Evolutionary conservation across 2,113 vertebrate genomes (phyloP).

Genomic region (Orientallactaga bullata): DNA sequence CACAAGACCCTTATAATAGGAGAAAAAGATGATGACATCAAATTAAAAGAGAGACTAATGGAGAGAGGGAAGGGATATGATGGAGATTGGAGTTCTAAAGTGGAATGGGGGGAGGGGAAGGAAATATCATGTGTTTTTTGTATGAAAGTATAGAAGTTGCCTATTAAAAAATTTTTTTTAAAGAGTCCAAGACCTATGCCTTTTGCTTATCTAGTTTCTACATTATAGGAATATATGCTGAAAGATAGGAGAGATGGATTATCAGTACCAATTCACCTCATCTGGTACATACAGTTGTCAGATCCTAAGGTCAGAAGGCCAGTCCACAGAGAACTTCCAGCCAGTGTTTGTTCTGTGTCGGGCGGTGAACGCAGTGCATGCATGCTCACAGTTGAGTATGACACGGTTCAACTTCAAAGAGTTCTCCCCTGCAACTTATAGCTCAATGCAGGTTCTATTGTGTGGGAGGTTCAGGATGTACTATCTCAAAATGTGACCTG

Average conservation of each 20-base stretch:
- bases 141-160: too few species aligned
- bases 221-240: accelerated
- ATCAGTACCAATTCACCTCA: not conserved
- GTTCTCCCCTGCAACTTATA: not conserved
- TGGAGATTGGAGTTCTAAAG: too few species aligned
- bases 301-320: not conserved
- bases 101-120: too few species aligned
- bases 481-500: not conserved
- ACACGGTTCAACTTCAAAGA: not conserved
- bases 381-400: not conserved
- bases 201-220: not conserved
- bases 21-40: too few species aligned
- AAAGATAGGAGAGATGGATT: not conserved
- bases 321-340: not conserved
- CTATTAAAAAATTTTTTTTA: too few species aligned
- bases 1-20: too few species aligned
- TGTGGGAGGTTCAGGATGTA: not conserved
- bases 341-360: not conserved
- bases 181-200: not conserved
- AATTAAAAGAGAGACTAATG: too few species aligned
- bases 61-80: too few species aligned
- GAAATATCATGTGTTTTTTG: too few species aligned
- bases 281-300: not conserved
- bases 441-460: not conserved
- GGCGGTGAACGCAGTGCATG: not conserved